Percentiles rank a stretch among this genome's conserved stretches.
phyloP scores from a whole-genome alignment of 2,888 invertebrate species.

The Xanthia togata region DNA sequence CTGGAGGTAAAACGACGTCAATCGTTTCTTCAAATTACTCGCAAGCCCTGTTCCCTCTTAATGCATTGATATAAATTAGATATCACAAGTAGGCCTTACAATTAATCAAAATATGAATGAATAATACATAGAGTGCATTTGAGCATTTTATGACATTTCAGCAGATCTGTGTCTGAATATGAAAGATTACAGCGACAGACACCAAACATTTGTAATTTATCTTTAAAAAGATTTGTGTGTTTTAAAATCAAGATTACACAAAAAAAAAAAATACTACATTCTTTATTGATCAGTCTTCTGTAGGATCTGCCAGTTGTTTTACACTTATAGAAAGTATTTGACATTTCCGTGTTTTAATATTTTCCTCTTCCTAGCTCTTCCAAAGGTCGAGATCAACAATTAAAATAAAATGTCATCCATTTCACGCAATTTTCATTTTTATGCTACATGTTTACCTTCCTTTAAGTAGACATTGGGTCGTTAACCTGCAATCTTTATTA shows the following conservation, averaged over 20 bases:
- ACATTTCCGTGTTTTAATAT: constrained; percentile 17
- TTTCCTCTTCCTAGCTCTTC: constrained; percentile 45
- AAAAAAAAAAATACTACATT: neutral
- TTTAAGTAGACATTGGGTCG: constrained; percentile 20
- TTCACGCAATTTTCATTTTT: constrained; percentile 1
- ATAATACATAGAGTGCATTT: neutral
- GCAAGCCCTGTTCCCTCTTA: no score
- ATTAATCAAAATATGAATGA: neutral
- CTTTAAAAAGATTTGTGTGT: neutral
- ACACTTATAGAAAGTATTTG: constrained; percentile 22
- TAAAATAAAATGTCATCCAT: constrained; percentile 46
- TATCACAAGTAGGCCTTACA: no score
- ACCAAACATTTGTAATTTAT: neutral
- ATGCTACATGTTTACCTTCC: constrained; percentile 33
- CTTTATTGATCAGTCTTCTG: neutral
- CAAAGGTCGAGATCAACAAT: constrained; percentile 43
- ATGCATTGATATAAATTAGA: no score
- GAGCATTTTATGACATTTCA: neutral
- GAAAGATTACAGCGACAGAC: neutral
- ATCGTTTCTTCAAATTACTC: no score
- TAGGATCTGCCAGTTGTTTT: neutral
- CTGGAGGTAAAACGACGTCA: no score
- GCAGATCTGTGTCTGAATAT: neutral
- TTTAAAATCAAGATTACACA: neutral
- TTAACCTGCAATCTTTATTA: constrained; percentile 29